These are phyloP conservation scores for Marmota monax DNA, from an alignment of 2,113 vertebrate genomes.

Conservation along the genomic window DNA sequence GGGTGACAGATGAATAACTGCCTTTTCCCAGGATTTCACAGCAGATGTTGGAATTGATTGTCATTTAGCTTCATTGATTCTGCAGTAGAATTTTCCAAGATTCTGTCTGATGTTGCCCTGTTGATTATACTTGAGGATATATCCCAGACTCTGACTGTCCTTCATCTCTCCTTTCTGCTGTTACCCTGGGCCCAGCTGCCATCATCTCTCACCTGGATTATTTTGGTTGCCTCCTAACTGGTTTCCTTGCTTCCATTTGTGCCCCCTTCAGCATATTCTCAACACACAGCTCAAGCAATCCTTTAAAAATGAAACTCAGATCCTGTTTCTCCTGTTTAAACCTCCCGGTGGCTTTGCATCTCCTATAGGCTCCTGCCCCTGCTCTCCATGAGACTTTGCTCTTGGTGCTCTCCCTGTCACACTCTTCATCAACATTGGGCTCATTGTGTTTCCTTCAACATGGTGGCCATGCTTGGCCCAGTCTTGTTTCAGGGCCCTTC, in stretches of 20 bases:
- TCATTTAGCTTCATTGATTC: slow-evolving; percentile 6
- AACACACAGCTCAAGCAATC: not conserved
- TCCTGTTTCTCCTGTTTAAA: not conserved
- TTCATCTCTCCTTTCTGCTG: not conserved
- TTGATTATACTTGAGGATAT: not conserved
- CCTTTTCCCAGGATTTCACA: not conserved
- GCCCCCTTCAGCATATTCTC: not conserved
- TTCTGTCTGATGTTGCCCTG: not conserved
- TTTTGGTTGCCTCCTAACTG: not conserved
- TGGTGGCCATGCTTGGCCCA: not conserved
- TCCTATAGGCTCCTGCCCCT: not conserved
- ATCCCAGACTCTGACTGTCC: not conserved
- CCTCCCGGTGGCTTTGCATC: not conserved
- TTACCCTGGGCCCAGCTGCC: not conserved
- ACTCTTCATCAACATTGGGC: not conserved
- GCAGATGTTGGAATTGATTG: not conserved
- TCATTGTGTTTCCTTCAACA: slow-evolving; percentile 6
- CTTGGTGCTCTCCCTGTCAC: not conserved
- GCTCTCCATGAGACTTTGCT: not conserved
- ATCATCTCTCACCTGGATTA: not conserved
- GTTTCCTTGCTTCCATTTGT: not conserved
- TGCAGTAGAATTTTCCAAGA: slow-evolving; percentile 12
- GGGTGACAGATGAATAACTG: slow-evolving; percentile 12
- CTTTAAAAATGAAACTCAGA: slow-evolving; percentile 25
- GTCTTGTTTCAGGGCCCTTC: not conserved